These are phyloP conservation scores for Drosophila truncata DNA, from an alignment of 1,140 invertebrate genomes.

Conservation along the genomic window DNA sequence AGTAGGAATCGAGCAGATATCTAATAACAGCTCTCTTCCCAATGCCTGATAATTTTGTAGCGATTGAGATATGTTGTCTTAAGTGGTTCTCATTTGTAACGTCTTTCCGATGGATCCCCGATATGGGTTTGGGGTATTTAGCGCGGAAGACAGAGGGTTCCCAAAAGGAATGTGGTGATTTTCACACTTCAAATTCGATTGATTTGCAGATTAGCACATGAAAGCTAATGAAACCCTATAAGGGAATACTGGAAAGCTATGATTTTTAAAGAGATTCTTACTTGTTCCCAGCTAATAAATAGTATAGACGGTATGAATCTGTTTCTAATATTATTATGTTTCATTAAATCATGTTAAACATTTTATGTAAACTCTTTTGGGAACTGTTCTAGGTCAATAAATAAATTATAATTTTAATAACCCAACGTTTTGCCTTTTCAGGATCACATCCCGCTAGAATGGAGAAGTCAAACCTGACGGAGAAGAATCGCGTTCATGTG, in stretches of 20 bases:
- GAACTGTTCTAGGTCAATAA: not conserved
- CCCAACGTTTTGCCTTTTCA: not conserved
- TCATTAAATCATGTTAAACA: not conserved
- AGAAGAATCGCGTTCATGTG: slow-evolving; percentile 68
- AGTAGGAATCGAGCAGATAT: not conserved
- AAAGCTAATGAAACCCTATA: not conserved
- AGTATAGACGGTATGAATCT: not conserved
- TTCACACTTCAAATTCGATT: slow-evolving; percentile 15
- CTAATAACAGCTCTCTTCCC: slow-evolving; percentile 5
- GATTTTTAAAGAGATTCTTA: not conserved
- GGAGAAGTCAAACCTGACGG: slow-evolving; percentile 69
- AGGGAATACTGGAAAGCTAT: not conserved
- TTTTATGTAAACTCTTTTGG: not conserved
- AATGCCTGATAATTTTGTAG: slow-evolving; percentile 25
- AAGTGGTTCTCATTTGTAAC: slow-evolving; percentile 15
- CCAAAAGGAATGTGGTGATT: slow-evolving; percentile 1
- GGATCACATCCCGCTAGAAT: slow-evolving; percentile 14
- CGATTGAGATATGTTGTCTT: slow-evolving; percentile 22
- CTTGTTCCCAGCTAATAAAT: not conserved
- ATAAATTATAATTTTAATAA: not conserved
- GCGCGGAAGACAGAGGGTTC: not conserved
- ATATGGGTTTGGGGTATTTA: slow-evolving; percentile 5
- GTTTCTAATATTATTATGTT: not conserved
- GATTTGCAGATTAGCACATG: not conserved
- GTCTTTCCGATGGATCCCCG: not conserved